Percentiles rank a stretch among this genome's conserved stretches.
Conservation (phyloP, 2,888 invertebrate genomes). For the Microctonus hyperodae region DNA sequence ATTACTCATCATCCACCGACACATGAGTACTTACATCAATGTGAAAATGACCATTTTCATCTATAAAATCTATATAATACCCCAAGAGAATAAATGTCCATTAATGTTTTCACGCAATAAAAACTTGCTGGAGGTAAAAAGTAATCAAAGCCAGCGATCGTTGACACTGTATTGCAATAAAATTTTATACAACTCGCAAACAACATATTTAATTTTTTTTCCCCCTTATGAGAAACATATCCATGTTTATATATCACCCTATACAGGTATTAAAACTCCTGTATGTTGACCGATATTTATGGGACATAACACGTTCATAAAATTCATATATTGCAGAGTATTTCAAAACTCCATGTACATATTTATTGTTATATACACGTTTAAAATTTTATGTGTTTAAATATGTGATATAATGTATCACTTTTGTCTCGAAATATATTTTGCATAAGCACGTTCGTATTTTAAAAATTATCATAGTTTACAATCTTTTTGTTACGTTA, state of each 20-base stretch:
- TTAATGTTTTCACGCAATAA: constrained; percentile 24
- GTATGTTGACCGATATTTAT: constrained; percentile 1
- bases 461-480: too few relatives aligned
- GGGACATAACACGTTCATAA: not conserved
- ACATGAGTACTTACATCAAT: constrained; percentile 10
- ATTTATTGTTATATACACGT: not conserved
- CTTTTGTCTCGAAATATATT: not conserved
- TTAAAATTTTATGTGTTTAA: not conserved
- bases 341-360: too few relatives aligned
- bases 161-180: not conserved
- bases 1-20: constrained; percentile 2
- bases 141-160: constrained; percentile 4
- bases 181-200: not conserved
- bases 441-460: not conserved
- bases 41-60: not conserved
- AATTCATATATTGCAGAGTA: not conserved
- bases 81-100: constrained; percentile 20
- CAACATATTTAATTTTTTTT: not conserved
- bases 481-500: too few relatives aligned
- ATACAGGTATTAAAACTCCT: not conserved
- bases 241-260: not conserved
- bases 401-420: not conserved
- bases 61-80: constrained; percentile 24
- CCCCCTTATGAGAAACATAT: not conserved
- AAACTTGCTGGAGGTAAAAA: not conserved